Base-by-base conservation (phyloP, 2,113 vertebrate species). In the zebrafish (Danio rerio) region DNA sequence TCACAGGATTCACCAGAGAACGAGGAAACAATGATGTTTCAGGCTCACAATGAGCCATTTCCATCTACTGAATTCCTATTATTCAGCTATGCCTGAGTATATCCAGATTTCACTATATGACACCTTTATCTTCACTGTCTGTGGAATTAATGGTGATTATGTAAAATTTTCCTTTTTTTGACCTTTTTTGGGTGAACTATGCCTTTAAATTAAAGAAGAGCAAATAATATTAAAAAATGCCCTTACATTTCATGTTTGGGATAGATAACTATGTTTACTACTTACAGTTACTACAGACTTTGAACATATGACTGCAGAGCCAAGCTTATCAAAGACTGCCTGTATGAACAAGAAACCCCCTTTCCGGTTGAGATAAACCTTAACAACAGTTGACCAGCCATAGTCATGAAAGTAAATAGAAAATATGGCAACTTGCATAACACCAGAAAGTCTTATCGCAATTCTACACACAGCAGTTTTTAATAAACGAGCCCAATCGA, bases 391-490 rank as follows among this genome's bases (percentile, higher is more conserved):
- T 47, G 43, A 47, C 65, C 42, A 68, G 9, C 18, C 42, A 47
- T 18, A 47, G 65, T 45, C 16, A 47, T 8, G n/a, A 45, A 68
- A 47, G 65, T 68, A 68, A 47, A 68, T 68, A 47, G 47, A 2
- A 68, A 47, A 68, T 18, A 47, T 12, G 16, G n/a, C 9, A 68
- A 18, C 9, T 47, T 68, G 42, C n/a, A n/a, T 6, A 68, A 68
- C 43, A 68, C 43, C 43, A 68, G 16, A 47, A 68, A 68, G n/a
- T 18, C 65, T 68, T 47, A 68, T 68, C 65, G 12, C 16, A 18
- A 18, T 47, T 68, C 65, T n/a, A n/a, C 43, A 68, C 43, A 45
- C 65, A 12, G 65, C n/a, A 10, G 5, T 68, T 68, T 68, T 68
- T 68, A 47, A 68, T 68, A 68, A 68, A 47, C 43, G 6, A 18